phyloP scores from a whole-genome alignment of 2,888 invertebrate species.

The Ormyrus pomaceus region DNA sequence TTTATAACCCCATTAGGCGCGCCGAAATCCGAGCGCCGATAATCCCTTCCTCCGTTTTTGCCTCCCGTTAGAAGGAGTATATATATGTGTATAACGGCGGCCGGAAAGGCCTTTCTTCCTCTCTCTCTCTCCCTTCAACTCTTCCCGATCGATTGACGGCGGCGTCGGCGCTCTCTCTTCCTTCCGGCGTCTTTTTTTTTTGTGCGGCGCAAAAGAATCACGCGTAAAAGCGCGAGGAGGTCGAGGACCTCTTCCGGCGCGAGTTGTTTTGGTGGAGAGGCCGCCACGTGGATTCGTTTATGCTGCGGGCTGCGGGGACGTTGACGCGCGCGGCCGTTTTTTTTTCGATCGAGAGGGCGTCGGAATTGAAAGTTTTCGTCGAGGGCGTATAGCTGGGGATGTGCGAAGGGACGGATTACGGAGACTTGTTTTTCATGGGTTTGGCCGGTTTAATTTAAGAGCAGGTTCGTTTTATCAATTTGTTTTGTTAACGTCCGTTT shows the following conservation, averaged over 20 bases:
- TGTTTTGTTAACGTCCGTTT: neutral
- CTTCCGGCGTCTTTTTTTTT: constrained; percentile 1
- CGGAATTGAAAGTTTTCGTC: neutral
- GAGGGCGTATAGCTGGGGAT: neutral
- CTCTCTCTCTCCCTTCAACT: neutral
- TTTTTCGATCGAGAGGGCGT: neutral
- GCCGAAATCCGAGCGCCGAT: neutral
- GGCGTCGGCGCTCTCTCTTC: neutral
- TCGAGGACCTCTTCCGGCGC: constrained; percentile 27
- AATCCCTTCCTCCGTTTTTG: neutral
- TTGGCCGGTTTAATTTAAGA: neutral
- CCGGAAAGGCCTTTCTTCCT: neutral
- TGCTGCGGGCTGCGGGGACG: neutral
- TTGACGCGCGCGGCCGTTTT: neutral
- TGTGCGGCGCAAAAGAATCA: constrained; percentile 10
- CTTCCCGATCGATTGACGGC: constrained; percentile 23
- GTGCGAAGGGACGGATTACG: neutral
- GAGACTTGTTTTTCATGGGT: neutral
- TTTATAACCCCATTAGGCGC: constrained; percentile 11
- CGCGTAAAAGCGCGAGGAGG: neutral
- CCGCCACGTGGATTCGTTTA: constrained; percentile 6
- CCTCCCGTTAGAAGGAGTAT: neutral
- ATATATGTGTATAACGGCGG: neutral
- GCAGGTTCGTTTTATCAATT: neutral
- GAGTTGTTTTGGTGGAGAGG: neutral